phyloP scores from a whole-genome alignment of 2,888 invertebrate genomes.

The Chirona hameri region DNA sequence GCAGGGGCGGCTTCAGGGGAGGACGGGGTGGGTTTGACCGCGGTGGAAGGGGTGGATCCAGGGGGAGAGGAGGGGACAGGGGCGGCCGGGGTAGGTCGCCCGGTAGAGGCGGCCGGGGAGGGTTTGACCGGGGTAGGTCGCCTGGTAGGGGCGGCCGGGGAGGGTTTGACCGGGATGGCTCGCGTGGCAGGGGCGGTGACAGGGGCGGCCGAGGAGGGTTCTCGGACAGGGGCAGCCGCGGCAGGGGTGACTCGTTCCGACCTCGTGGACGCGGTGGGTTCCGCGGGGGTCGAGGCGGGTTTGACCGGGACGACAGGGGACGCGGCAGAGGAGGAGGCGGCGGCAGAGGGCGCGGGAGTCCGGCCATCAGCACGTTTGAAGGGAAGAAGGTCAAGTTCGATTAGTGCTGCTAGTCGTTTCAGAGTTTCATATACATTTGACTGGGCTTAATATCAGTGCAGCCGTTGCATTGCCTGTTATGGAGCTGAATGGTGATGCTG shows the following conservation, averaged over 20 bases:
- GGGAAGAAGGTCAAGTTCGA: slow-evolving; percentile 3
- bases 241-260: background rate
- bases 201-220: background rate
- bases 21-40: background rate
- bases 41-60: background rate
- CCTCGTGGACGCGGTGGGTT: background rate
- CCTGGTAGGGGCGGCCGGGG: background rate
- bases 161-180: background rate
- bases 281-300: background rate
- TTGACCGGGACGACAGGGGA: background rate
- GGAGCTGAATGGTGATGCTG: too few relatives aligned
- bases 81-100: background rate
- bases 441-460: too few relatives aligned
- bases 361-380: background rate
- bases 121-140: background rate
- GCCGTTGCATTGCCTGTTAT: too few relatives aligned
- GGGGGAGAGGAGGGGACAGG: background rate
- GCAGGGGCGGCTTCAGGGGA: background rate
- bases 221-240: background rate
- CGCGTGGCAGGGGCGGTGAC: background rate
- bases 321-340: background rate
- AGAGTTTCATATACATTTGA: too few relatives aligned
- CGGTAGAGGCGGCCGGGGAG: background rate
- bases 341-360: background rate
- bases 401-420: background rate